Conservation (phyloP, 2,888 invertebrate species). For the Ophion costatus region DNA sequence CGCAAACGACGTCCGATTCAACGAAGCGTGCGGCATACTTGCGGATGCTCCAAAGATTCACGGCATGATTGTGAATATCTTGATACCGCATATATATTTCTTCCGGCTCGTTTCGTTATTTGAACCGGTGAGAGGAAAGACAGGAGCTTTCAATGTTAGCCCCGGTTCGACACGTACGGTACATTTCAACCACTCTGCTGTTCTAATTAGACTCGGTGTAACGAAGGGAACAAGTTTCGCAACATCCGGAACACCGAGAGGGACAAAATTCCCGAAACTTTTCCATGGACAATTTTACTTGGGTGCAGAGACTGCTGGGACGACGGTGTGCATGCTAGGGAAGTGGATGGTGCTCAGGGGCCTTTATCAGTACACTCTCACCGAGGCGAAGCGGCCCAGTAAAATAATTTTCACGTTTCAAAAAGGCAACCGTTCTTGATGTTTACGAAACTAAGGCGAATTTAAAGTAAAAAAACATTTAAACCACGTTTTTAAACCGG, state of each 20-base stretch:
- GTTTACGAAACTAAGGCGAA: no score
- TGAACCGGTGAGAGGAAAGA: neutral
- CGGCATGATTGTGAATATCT: slow-evolving; percentile 23
- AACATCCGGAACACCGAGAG: slow-evolving; percentile 17
- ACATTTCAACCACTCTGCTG: slow-evolving; percentile 36
- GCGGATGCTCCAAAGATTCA: neutral
- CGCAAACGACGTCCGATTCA: slow-evolving; percentile 31
- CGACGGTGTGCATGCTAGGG: slow-evolving; percentile 12
- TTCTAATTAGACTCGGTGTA: slow-evolving; percentile 51
- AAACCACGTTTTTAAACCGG: no score
- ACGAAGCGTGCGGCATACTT: slow-evolving; percentile 33
- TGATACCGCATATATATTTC: slow-evolving; percentile 18
- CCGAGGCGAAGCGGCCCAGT: neutral
- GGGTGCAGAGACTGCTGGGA: slow-evolving; percentile 26
- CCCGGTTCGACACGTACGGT: slow-evolving; percentile 26
- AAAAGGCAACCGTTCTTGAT: neutral
- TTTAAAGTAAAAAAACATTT: no score
- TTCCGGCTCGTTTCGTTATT: slow-evolving; percentile 31
- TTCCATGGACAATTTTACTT: slow-evolving; percentile 17
- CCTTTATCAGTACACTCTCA: neutral
- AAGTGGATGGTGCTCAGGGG: slow-evolving; percentile 6
- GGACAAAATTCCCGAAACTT: slow-evolving; percentile 47
- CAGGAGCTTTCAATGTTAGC: slow-evolving; percentile 33
- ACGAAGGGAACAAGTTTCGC: slow-evolving; percentile 32
- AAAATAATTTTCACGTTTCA: slow-evolving; percentile 9